phyloP scores from a whole-genome alignment of 2,888 invertebrate species.

The Cerastis rubricosa region DNA sequence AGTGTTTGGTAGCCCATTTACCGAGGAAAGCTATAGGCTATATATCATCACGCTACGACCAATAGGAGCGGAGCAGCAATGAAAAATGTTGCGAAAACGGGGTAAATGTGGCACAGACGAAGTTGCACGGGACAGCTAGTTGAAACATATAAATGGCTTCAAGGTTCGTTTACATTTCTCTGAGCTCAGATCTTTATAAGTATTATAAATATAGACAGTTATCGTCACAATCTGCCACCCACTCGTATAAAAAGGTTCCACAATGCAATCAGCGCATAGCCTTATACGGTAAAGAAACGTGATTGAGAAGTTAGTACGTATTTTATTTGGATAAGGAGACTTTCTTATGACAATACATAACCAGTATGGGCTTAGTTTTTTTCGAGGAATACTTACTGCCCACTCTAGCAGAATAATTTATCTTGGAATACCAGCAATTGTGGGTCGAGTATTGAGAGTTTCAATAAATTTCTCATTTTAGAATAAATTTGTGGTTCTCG shows the following conservation, averaged over 20 bases:
- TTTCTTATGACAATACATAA: constrained; percentile 13
- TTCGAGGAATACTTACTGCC: not conserved
- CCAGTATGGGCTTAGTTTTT: not conserved
- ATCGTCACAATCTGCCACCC: constrained; percentile 27
- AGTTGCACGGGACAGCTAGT: too few species aligned
- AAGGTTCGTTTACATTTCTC: not conserved
- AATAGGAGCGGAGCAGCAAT: too few species aligned
- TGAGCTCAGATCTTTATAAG: not conserved
- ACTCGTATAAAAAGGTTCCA: constrained; percentile 18
- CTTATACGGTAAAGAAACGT: constrained; percentile 21
- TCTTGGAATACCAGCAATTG: not conserved
- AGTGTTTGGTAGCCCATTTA: too few species aligned
- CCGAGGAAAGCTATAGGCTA: too few species aligned
- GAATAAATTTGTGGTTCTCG: not conserved
- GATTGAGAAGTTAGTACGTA: constrained; percentile 27
- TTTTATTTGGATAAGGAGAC: constrained; percentile 28
- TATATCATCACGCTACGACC: too few species aligned
- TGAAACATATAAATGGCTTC: not conserved
- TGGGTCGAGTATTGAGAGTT: too few species aligned
- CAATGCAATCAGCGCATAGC: constrained; percentile 38
- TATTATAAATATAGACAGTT: not conserved
- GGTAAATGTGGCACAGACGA: too few species aligned
- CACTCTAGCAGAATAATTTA: not conserved
- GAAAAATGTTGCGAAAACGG: too few species aligned
- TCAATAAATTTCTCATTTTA: not conserved